phyloP scores from a whole-genome alignment of 2,888 invertebrate genomes.

The Calameuta pallipes region DNA sequence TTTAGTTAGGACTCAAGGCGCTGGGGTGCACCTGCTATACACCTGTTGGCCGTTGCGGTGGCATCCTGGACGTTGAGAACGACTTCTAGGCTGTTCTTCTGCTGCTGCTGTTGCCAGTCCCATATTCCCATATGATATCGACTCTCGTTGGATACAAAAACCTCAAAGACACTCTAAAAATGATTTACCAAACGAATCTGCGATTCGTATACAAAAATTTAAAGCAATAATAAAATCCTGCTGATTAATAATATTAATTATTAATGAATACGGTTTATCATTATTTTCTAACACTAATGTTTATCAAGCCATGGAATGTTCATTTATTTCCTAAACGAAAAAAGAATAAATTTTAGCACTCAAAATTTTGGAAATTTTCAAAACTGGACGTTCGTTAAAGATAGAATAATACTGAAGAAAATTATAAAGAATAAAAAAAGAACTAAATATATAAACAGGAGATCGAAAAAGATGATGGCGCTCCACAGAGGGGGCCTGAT shows the following conservation, averaged over 20 bases:
- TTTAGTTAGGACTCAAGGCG: constrained; percentile 45
- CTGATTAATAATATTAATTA: neutral
- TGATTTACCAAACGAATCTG: neutral
- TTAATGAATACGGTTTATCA: neutral
- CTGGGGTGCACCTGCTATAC: constrained; percentile 62
- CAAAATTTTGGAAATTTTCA: neutral
- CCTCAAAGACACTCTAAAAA: neutral
- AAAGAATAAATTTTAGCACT: neutral
- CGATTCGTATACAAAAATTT: neutral
- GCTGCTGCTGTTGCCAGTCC: constrained; percentile 1
- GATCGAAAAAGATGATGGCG: neutral
- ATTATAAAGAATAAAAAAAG: neutral
- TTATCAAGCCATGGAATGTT: neutral
- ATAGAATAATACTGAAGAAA: neutral
- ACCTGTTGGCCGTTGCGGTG: constrained; percentile 63
- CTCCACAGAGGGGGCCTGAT: constrained; percentile 34
- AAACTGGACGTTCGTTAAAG: neutral
- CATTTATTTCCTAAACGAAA: neutral
- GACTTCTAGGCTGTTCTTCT: constrained; percentile 15
- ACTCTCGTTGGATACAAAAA: neutral
- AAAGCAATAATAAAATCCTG: neutral
- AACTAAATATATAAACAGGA: neutral
- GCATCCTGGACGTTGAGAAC: constrained; percentile 17
- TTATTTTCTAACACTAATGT: neutral
- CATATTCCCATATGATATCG: constrained; percentile 18